Evolutionary conservation across 2,113 vertebrate species (phyloP), one percentile per base, ranked within the genome.

Genomic region (western clawed frog (Xenopus tropicalis)): DNA sequence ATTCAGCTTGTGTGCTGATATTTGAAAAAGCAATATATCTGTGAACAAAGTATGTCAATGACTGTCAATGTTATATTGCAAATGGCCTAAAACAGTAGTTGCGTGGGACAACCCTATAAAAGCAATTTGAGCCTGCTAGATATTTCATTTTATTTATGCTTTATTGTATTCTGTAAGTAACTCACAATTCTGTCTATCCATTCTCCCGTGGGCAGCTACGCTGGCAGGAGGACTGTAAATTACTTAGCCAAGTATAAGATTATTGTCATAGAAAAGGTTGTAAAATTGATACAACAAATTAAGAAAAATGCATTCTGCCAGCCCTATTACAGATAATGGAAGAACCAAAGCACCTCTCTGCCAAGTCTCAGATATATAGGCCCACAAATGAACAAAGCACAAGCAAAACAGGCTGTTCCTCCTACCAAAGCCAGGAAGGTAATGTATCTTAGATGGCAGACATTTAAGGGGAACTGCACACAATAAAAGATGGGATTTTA

Each of bases 251-350:
- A 52, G 43, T 58, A 59, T 61, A 61, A 61, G 56, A 68, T 67
- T 74, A 68, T 74, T 74, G 25, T 74, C 72, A 61, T 61, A 68
- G 65, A 21, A 74, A 74, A 67, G 64, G 72, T 68, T 74, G 64
- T 68, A 74, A 74, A 74, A 74, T 61, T 74, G 65, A 74, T 74
- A 74, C 64, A 74, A 74, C 72, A 74, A 74, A 74, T 74, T 74
- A 69, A 68, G 66, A 69, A 74, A 61, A 69, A 74, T 74, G 42
- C 42, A 74, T 54, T 57, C 59, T 74, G 72, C 56, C 72, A 74
- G 66, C 43, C 21, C 65, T 68, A 29, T 68, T 68, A 23, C 25
- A 62, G 72, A 69, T 62, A 74, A 68, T 74, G n/a, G 57, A 68
- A 63, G 24, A 58, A 68, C 56, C 14, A 51, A 46, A 13, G 14